phyloP scores from a whole-genome alignment of 2,888 invertebrate species.

The Eilema depressum region DNA sequence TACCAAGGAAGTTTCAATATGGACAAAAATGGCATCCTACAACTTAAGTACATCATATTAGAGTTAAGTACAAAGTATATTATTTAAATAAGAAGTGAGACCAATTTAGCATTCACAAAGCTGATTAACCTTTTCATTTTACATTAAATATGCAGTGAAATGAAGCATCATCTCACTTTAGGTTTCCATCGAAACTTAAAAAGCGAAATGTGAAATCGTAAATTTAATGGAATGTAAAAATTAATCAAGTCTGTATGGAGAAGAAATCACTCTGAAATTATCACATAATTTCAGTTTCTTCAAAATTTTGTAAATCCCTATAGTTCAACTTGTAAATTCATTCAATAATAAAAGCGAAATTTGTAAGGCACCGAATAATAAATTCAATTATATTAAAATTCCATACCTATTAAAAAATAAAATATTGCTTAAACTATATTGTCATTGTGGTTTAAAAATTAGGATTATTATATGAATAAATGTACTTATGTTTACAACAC shows the following conservation, averaged over 20 bases:
- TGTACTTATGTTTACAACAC: neutral
- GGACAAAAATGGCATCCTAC: neutral
- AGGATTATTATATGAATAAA: neutral
- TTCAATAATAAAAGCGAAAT: constrained; percentile 32
- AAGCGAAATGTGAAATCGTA: constrained; percentile 63
- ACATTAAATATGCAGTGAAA: constrained; percentile 32
- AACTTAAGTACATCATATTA: neutral
- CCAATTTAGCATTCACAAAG: neutral
- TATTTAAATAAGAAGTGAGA: neutral
- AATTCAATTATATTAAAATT: constrained; percentile 26
- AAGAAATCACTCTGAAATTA: constrained; percentile 28
- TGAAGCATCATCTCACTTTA: constrained; percentile 69
- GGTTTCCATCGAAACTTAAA: constrained; percentile 76
- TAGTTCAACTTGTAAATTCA: constrained; percentile 15
- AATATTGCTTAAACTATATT: constrained; percentile 19
- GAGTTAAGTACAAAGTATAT: neutral
- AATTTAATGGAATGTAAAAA: constrained; percentile 26
- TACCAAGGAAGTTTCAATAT: neutral
- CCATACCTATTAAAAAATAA: constrained; percentile 30
- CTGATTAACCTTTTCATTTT: neutral
- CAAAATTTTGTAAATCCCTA: constrained; percentile 12
- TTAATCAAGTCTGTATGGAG: constrained; percentile 16
- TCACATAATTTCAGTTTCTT: constrained; percentile 27
- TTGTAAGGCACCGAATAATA: constrained; percentile 46
- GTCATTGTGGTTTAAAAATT: constrained; percentile 14